Conservation (phyloP, 2,113 vertebrate genomes). For the Phylloscopus trochiloides region DNA sequence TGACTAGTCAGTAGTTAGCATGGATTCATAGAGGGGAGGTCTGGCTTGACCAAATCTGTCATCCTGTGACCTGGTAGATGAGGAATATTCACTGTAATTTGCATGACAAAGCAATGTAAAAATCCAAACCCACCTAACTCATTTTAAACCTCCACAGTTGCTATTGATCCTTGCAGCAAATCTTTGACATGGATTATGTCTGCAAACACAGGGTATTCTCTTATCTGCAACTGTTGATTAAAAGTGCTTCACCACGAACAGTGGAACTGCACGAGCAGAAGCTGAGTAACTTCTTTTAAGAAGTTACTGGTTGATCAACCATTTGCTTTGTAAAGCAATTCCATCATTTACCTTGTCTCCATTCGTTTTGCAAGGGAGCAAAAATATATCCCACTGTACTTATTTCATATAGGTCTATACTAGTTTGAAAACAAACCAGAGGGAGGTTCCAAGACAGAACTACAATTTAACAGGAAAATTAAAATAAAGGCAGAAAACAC, state of each 20-base stretch:
- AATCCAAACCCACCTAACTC: background rate
- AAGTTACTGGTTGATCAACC: background rate
- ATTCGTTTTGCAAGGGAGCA: background rate
- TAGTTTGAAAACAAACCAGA: background rate
- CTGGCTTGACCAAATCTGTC: background rate
- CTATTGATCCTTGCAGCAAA: background rate
- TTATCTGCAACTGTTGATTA: background rate
- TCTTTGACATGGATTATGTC: background rate
- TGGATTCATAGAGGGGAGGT: background rate
- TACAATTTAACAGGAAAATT: background rate
- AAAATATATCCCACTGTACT: background rate
- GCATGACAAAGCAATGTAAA: background rate
- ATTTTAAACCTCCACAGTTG: background rate
- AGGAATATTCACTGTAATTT: background rate
- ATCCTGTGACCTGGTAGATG: background rate
- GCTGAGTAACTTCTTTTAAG: background rate
- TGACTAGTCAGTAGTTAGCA: background rate
- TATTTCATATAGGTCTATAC: background rate
- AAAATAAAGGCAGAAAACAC: background rate
- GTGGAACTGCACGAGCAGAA: background rate
- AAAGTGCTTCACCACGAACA: background rate
- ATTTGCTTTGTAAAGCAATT: background rate
- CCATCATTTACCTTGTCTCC: background rate
- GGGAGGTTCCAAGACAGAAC: background rate
- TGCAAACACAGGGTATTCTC: background rate